Percentiles rank a stretch among this genome's conserved stretches.
Conservation (phyloP, 2,113 vertebrate species). For the Upupa epops region DNA sequence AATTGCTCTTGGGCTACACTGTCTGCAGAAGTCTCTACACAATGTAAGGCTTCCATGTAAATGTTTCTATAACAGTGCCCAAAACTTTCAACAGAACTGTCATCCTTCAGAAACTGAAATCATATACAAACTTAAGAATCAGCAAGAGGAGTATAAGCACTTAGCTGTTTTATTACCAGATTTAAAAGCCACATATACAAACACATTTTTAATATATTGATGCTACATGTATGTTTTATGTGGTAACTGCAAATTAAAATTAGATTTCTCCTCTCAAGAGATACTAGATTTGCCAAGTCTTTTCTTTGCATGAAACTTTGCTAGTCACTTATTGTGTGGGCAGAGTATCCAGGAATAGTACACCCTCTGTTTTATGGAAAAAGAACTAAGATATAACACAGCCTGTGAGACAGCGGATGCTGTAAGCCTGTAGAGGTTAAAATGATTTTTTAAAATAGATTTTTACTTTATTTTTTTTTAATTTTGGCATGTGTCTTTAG, state of each 20-base stretch:
- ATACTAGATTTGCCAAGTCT: not conserved
- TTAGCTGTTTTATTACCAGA: not conserved
- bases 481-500: no score
- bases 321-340: not conserved
- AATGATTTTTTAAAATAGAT: not conserved
- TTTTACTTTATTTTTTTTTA: no score
- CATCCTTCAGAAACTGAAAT: not conserved
- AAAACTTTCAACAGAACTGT: not conserved
- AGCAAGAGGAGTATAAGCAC: not conserved
- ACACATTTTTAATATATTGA: not conserved
- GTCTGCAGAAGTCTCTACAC: not conserved
- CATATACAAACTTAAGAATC: not conserved
- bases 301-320: not conserved
- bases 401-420: not conserved
- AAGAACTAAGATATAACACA: not conserved
- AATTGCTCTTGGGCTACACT: not conserved
- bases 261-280: fast-evolving
- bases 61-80: not conserved
- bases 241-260: not conserved
- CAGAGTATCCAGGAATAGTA: not conserved
- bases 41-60: not conserved
- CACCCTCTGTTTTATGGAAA: not conserved
- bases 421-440: not conserved
- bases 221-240: not conserved
- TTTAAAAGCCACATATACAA: not conserved